Evolutionary conservation across 1,140 invertebrate genomes (phyloP), one percentile per base, ranked within the genome.

Genomic region (Drusus annulatus): DNA sequence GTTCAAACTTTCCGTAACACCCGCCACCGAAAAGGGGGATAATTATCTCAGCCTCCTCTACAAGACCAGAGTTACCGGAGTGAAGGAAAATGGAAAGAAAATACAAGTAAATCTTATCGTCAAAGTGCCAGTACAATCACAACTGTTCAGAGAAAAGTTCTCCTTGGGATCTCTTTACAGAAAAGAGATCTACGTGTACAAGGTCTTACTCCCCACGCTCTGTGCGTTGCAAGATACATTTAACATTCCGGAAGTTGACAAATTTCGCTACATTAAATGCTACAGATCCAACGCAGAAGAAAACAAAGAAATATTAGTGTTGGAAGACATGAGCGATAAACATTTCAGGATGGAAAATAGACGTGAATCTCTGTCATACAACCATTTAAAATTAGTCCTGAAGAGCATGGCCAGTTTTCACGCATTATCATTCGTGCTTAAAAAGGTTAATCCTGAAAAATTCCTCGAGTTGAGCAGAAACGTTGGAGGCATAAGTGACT

Each of bases 381-480:
- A 88, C 0, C 89, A 90, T 73, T 85, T 91, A 0, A 87, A 88
- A 21, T 78, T 86, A 6, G 88, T 90, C 0, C 85, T 92, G 0
- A 89, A 89, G 31, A 88, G 88, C 15, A 82, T 92, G 17, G 91
- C 91, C 0, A 88, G 89, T 17, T 91, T 91, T 81, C 91, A 92
- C 80, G 91, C 91, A 0, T 36, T 86, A 0, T 86, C 87, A 2
- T 83, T 80, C 62, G 58, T 58, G 6, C 3, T 83, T 52, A 80
- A 79, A 17, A 45, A 76, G 50, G 17, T 23, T 3, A 21, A 83
- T 69, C 31, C 71, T 4, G 62, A 76, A 5, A 78, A 36, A 52
- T 80, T 79, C 56, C 16, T 50, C 1, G 60, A 79, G 16, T 15
- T 83, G 2, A 3, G 17, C 10, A 17, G n/a, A 7, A 58, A 56